Base-by-base conservation (phyloP, 1,140 invertebrate species). In the Calliopsis andreniformis region DNA sequence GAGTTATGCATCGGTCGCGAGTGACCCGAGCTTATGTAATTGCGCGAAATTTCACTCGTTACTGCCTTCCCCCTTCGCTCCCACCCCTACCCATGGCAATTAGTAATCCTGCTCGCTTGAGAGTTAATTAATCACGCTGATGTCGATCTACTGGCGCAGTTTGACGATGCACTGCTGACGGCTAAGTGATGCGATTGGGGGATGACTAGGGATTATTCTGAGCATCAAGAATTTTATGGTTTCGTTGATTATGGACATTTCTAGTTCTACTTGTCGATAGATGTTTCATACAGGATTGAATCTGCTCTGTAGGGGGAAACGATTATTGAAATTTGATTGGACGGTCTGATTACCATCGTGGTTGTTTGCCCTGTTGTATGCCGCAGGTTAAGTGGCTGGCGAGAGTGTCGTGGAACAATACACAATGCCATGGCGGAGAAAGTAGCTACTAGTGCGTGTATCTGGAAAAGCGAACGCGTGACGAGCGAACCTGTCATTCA, bases 331-430 rank as follows among this genome's bases (percentile, higher is more conserved):
- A 58, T 71, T 62, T 71, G 43, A 45, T 51, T 3, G 1, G 30
- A 14, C 10, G 55, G 3, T 43, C 53, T 16, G 16, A 12, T 55
- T 39, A 61, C 58, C 45, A 16, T 20, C 3, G 3, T 10, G 42
- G 16, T 12, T 20, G 23, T 45, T 56, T 45, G 16, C 39, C 5
- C 56, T 32, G 69, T 43, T 43, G 32, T 25, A 3, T 61, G 32
- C 32, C 28, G 3, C 32, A 23, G 32, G 5, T 4, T 18, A 6
- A 69, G 64, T 62, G 66, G 51, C 67, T 49, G 62, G 84, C 53
- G 77, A 84, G 71, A 79, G 76, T 76, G 72, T 82, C 78, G 42
- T 55, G 79, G 84, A 79, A 87, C 86, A 87, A 87, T 87, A 78
- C 59, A 80, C 83, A 82, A 84, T 83, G 76, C 67, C 51, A 47